These are phyloP conservation scores for Escarpia spicata DNA, from an alignment of 2,888 invertebrate species.

Conservation along the genomic window DNA sequence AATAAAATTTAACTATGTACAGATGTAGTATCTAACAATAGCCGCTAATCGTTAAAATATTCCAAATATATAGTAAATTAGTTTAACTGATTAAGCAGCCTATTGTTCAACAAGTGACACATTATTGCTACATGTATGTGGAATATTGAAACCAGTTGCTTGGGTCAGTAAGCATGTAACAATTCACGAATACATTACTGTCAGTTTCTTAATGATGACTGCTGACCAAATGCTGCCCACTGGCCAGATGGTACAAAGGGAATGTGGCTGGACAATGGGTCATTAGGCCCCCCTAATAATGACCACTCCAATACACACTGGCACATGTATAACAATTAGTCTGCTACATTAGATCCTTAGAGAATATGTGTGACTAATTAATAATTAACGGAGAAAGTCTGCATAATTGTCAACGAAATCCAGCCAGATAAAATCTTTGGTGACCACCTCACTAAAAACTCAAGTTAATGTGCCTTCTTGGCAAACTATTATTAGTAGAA, in stretches of 20 bases:
- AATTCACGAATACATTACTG: not conserved
- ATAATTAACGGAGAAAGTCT: not conserved
- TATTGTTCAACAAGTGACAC: not conserved
- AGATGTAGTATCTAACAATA: not conserved
- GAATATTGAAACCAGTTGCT: not conserved
- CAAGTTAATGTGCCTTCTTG: not conserved
- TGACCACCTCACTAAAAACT: not conserved
- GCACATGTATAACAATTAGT: not conserved
- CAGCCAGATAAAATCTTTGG: not conserved
- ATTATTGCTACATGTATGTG: not conserved
- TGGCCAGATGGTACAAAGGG: not conserved
- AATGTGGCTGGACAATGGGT: not conserved
- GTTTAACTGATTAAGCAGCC: not conserved
- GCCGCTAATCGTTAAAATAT: not conserved
- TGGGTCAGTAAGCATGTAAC: not conserved
- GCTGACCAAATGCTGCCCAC: not conserved
- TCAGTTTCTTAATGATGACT: not conserved
- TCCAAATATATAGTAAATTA: not conserved
- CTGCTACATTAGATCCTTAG: not conserved
- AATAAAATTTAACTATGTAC: not conserved
- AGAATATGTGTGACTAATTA: not conserved
- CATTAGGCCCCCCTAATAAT: slow-evolving; percentile 10
- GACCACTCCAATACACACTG: not conserved
- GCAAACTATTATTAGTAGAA: not conserved
- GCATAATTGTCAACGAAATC: not conserved